Base-by-base conservation (phyloP, 2,797 vertebrate species). In the Acipenser oxyrinchus region DNA sequence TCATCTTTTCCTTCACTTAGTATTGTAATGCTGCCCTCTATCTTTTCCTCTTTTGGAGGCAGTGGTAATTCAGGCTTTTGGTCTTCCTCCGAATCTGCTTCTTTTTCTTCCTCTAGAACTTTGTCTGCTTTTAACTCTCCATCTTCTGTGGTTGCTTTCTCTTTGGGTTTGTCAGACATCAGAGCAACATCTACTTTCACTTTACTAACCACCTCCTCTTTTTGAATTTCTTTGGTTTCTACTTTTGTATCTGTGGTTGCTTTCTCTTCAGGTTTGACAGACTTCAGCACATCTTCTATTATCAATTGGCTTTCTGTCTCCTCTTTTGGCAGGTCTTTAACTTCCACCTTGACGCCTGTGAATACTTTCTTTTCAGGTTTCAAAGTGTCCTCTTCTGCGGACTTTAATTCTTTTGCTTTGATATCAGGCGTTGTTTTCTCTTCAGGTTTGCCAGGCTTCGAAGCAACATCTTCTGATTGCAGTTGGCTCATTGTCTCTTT, bases 321-420 rank as follows among this genome's bases (percentile, higher is more conserved):
- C 37, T 37, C 37, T 37, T 37, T 37, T 37, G 37, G 37, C 3
- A 37, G 37, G 37, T 37, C 37, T 37, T 37, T 37, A 37, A 37
- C 37, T 69, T 60, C 62, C 58, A 6, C 13, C 65, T 68, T 64
- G 15, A 18, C 52, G 60, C 67, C 63, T 6, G 1, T 61, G 23
- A 50, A 23, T 57, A 61, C n/a, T 4, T 70, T 70, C 50, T 49
- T n/a, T 9, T 51, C n/a, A 48, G 5, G 48, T 64, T 73, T 72
- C 62, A 64, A 58, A 53, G 65, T 51, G 7, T 64, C 48, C 13
- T 73, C 59, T 63, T 66, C 71, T 59, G 73, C 64, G 60, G 60
- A 60, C 48, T 53, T 66, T 10, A 73, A 67, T 49, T 10, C 60
- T 65, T 51, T 7, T 74, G 13, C 48, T 64, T 64, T 12, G 11